phyloP scores from a whole-genome alignment of 2,888 invertebrate species.

The Aphidius colemani region DNA sequence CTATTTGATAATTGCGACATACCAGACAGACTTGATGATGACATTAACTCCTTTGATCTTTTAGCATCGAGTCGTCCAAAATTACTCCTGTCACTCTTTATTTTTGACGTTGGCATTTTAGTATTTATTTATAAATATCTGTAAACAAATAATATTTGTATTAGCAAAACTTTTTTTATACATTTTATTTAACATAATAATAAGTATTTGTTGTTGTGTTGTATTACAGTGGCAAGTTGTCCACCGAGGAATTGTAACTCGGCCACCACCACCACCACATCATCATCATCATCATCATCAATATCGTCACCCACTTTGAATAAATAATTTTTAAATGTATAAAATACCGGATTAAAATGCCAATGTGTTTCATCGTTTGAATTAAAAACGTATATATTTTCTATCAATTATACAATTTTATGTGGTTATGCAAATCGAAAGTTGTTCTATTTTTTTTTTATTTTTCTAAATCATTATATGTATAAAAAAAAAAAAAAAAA shows the following conservation, averaged over 20 bases:
- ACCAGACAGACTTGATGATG: slow-evolving; percentile 57
- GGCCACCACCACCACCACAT: not conserved
- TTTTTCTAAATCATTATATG: no score
- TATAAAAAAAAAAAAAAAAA: no score
- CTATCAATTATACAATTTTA: no score
- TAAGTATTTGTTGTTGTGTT: no score
- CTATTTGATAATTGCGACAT: slow-evolving; percentile 58
- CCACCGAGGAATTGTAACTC: slow-evolving; percentile 29
- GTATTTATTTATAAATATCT: not conserved
- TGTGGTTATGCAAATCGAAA: no score
- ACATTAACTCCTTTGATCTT: slow-evolving; percentile 55
- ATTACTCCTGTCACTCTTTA: slow-evolving; percentile 26
- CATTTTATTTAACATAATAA: slow-evolving; percentile 10
- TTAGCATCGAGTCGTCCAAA: slow-evolving; percentile 52
- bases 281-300: slow-evolving; percentile 24
- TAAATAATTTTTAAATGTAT: slow-evolving; percentile 14
- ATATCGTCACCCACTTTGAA: slow-evolving; percentile 19
- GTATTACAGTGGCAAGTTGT: not conserved
- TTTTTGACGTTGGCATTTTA: not conserved
- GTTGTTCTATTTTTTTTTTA: no score
- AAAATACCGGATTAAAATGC: slow-evolving; percentile 1
- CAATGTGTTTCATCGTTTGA: slow-evolving; percentile 1
- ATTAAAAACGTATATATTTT: not conserved
- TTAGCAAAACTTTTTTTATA: slow-evolving; percentile 8
- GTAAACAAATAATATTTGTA: slow-evolving; percentile 12